Conservation (phyloP, 2,888 invertebrate genomes). For the Drosophila percnosoma region DNA sequence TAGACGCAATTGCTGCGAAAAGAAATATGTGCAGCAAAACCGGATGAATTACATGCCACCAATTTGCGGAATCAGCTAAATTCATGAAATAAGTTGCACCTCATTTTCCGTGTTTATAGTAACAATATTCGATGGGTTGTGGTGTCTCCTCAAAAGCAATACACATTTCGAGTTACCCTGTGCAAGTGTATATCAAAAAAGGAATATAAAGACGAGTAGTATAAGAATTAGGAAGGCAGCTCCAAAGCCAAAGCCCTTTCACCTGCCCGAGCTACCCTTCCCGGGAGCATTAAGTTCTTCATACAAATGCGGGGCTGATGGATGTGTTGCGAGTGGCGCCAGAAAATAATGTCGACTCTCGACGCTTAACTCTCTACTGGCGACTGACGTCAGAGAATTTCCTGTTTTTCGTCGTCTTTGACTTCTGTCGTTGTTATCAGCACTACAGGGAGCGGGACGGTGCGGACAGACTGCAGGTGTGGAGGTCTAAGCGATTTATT, state of each 20-base stretch:
- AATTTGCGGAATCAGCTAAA: not conserved
- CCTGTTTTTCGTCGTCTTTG: conserved; percentile 73
- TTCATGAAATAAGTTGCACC: not conserved
- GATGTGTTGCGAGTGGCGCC: conserved; percentile 74
- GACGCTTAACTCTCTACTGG: conserved; percentile 26
- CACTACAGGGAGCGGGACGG: not conserved
- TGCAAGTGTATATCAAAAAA: conserved; percentile 21
- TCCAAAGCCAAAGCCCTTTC: not conserved
- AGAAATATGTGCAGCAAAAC: not conserved
- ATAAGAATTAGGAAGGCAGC: conserved; percentile 61
- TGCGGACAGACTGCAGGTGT: not conserved
- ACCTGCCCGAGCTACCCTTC: not conserved
- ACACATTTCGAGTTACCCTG: not conserved
- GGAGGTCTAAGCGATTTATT: conserved; percentile 71
- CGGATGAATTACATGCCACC: not conserved
- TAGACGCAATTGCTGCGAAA: not conserved
- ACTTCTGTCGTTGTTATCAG: conserved; percentile 61
- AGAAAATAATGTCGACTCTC: conserved; percentile 52
- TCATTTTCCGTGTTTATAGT: not conserved
- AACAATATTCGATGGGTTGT: not conserved
- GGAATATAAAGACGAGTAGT: conserved; percentile 34
- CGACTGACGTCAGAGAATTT: conserved; percentile 47
- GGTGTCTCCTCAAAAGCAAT: not conserved
- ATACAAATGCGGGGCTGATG: conserved; percentile 68
- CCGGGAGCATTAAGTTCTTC: conserved; percentile 53